Conservation (phyloP, 2,113 vertebrate species). For the Gasterosteus aculeatus region DNA sequence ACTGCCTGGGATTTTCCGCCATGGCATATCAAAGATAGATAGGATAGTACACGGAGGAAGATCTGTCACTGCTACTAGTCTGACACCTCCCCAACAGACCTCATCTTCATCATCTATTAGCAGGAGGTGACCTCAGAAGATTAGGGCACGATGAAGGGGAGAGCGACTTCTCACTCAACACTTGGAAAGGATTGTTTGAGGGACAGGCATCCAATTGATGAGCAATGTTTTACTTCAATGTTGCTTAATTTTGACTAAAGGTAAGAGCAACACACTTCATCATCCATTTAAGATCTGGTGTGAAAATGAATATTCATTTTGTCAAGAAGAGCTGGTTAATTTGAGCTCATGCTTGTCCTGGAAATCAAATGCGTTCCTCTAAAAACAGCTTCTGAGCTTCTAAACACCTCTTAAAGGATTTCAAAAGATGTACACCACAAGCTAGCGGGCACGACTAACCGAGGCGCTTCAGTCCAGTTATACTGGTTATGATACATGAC, state of each 20-base stretch:
- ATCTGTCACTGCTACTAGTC: neutral
- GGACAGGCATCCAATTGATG: slow-evolving; percentile 17
- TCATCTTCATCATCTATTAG: neutral
- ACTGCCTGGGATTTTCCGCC: slow-evolving; percentile 2
- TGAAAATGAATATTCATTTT: slow-evolving; percentile 9
- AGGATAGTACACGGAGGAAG: neutral
- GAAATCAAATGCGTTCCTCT: neutral
- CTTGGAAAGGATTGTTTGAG: slow-evolving; percentile 10
- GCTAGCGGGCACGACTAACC: neutral
- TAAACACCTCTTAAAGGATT: slow-evolving; percentile 9
- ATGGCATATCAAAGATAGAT: slow-evolving; percentile 1
- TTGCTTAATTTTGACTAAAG: slow-evolving; percentile 16
- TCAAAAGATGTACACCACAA: slow-evolving; percentile 8
- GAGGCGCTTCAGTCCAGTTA: neutral
- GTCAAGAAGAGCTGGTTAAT: slow-evolving; percentile 18
- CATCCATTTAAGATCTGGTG: slow-evolving; percentile 9
- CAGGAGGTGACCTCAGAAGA: slow-evolving; percentile 6
- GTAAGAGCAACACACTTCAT: neutral
- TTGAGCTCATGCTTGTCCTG: neutral
- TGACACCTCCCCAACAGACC: neutral
- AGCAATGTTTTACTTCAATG: slow-evolving; percentile 12
- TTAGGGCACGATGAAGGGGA: neutral
- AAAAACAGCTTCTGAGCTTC: slow-evolving; percentile 17
- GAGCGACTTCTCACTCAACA: neutral
- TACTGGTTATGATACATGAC: neutral